phyloP scores from a whole-genome alignment of 2,113 vertebrate genomes.

The Saguinus midas region DNA sequence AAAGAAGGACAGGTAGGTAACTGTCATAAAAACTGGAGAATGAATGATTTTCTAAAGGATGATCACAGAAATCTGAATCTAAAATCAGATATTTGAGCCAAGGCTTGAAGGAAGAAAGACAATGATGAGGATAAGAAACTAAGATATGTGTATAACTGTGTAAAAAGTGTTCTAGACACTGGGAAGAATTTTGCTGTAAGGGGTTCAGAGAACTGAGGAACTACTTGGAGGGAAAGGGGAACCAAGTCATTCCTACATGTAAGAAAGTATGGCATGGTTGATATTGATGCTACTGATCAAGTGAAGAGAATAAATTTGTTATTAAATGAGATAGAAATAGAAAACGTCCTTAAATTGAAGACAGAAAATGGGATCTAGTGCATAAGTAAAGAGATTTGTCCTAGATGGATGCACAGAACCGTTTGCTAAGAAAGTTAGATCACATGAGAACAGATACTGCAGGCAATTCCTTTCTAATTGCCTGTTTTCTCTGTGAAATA shows the following conservation, averaged over 20 bases:
- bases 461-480: neutral
- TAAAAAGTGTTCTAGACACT: neutral
- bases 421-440: neutral
- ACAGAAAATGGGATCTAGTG: neutral
- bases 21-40: neutral
- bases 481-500: neutral
- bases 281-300: neutral
- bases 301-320: neutral
- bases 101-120: neutral
- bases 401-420: neutral
- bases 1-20: neutral
- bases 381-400: neutral
- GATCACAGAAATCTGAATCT: neutral
- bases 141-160: neutral
- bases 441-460: neutral
- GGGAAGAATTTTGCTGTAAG: neutral
- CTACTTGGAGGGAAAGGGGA: neutral
- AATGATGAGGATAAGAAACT: fast-evolving
- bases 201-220: neutral
- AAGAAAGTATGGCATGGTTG: neutral
- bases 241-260: neutral
- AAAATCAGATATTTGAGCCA: neutral
- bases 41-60: neutral
- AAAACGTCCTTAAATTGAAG: neutral
- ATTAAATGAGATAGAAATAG: neutral